Conservation (phyloP, 2,888 invertebrate genomes). For the Philonicus albiceps region DNA sequence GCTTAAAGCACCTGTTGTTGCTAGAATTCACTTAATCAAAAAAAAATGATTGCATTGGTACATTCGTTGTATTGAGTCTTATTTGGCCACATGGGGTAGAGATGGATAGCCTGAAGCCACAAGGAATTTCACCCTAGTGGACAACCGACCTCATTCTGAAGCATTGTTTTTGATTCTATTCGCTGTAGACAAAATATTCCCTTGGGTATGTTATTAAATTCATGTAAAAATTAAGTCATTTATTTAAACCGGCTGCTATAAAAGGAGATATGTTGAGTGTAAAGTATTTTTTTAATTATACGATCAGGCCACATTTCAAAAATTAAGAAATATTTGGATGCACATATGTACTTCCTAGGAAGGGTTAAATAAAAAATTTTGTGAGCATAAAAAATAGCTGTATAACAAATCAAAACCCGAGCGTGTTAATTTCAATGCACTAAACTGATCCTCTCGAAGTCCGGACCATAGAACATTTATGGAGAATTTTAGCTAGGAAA, state of each 20-base stretch:
- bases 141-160: not conserved
- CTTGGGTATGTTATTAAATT: not conserved
- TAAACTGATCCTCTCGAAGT: too few species aligned
- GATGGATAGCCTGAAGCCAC: not conserved
- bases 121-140: not conserved
- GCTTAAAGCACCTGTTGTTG: constrained; percentile 29
- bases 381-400: too few species aligned
- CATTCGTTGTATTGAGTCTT: not conserved
- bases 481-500: too few species aligned
- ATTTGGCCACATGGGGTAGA: not conserved
- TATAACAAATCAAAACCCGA: too few species aligned
- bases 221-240: not conserved
- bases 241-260: not conserved
- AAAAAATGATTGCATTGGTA: not conserved
- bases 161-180: not conserved
- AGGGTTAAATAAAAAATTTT: too few species aligned
- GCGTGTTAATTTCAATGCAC: too few species aligned
- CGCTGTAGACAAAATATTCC: not conserved
- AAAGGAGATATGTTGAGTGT: not conserved
- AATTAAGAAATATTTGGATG: too few species aligned
- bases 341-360: too few species aligned
- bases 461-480: too few species aligned
- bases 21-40: not conserved
- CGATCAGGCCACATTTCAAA: too few species aligned
- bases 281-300: not conserved